Conservation (phyloP, 2,797 vertebrate species). For the Lemur catta region DNA sequence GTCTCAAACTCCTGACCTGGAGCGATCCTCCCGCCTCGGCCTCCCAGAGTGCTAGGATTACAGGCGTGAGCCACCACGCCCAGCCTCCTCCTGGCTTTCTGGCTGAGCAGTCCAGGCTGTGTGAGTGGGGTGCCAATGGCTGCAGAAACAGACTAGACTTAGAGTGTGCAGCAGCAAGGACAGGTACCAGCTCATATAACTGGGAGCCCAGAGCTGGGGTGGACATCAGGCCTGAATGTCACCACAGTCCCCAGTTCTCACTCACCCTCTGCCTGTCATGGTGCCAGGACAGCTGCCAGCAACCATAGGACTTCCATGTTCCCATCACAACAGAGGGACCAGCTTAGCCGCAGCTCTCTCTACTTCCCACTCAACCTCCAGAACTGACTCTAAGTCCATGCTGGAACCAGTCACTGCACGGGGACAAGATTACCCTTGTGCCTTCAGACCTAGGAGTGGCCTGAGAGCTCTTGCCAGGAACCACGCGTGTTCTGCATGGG, state of each 20-base stretch:
- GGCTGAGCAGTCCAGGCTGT: accelerated
- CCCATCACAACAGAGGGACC: background rate
- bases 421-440: accelerated
- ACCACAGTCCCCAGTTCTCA: background rate
- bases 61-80: too few species aligned
- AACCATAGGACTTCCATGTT: accelerated
- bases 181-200: background rate
- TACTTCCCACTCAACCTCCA: background rate
- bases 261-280: background rate
- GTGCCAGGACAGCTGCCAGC: background rate
- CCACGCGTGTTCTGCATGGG: accelerated
- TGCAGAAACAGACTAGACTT: background rate
- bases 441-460: background rate
- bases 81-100: background rate
- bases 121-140: accelerated
- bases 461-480: background rate
- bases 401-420: background rate
- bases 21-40: too few species aligned
- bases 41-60: too few species aligned
- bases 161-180: background rate
- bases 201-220: background rate
- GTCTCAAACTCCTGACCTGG: too few species aligned
- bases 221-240: background rate
- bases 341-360: background rate
- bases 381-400: accelerated